Base-by-base conservation (phyloP, 2,888 invertebrate genomes). In the Slavum lentiscoides region DNA sequence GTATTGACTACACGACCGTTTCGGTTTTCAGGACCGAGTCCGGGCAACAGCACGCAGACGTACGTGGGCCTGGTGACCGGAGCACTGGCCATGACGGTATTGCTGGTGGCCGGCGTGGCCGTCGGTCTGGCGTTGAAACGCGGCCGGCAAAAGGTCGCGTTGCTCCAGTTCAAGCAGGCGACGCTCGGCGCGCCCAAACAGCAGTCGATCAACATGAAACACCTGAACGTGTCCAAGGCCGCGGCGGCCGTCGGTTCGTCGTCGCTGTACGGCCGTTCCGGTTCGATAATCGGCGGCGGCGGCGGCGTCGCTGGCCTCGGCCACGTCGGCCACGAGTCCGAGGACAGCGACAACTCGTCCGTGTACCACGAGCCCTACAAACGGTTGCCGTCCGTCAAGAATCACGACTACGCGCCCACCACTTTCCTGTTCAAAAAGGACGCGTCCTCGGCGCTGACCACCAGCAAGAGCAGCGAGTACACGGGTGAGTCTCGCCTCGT, bases 21-120 rank as follows among this genome's bases (percentile, higher is more conserved):
- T 37, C 70, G 21, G 55, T 19, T 55, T 82, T 88, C 86, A 86
- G 92, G 86, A 85, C 91, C 86, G 84, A 91, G 86, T 87, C 90
- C 87, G 83, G 91, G 88, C 84, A 91, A 86, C 88, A 90, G 88
- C 83, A 88, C 90, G 15, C 87, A 88, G 59, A 85, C 89, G 83
- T 90, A 91, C 82, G 90, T 91, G 15, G 90, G 92, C 0, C 87
- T 93, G 2, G 89, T 93, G 23, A 91, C 92, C 59, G 91, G 91
- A 0, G 90, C 90, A 0, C 85, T 92, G 83, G 91, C 91, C 5
- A 90, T 92, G 85, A 88, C 91, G 69, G 90, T 91, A 1, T 87
- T 92, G 11, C 87, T 92, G 37, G 87, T 91, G 82, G 90, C 91
- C 49, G 91, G 91, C 85, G 90, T 90, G 0, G 90, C 91, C 23